Evolutionary conservation across 1,140 invertebrate species (phyloP), one percentile per base, ranked within the genome.

Genomic region (Adelges cooleyi): DNA sequence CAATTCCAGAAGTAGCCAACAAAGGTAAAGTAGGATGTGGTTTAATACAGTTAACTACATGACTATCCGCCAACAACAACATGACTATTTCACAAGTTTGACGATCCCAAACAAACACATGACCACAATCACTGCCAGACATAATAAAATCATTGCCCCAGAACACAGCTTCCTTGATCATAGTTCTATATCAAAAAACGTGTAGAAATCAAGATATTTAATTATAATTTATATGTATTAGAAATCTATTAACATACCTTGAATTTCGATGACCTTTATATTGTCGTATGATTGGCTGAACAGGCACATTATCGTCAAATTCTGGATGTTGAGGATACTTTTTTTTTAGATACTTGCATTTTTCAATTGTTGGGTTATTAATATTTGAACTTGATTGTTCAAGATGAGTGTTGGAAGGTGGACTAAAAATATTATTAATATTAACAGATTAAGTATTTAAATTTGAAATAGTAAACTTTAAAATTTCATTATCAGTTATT

Each of bases 151-250:
- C 76, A 69, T 87, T 79, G 46, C 90, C 90, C 87, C 89, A 94
- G 74, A 93, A 94, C 66, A 85, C 87, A 1, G 89, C 86, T 75
- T 92, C 88, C 76, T 93, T 93, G 52, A 94, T 92, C 88, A 87
- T 87, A 23, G 86, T 89, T 73, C 84, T 89, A 70, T 33, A 73
- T 79, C 76, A 78, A 73, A 75, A 76, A 6, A 11, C 11, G 5
- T 33, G 5, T 6, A 33, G 5, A 33, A 33, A 6, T 33, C 5
- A 33, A 33, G 11, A 33, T 33, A 71, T 75, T 74, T 74, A 72
- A 69, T 72, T 67, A 73, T 70, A 75, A 76, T 71, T 72, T 69
- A 71, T 72, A 74, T 66, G 49, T 69, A 70, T 76, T 69, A 76
- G 71, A 75, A 69, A 73, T 71, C 3, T 36, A 29, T n/a, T 17